phyloP scores from a whole-genome alignment of 2,797 vertebrate genomes.

The Alcedo atthis region DNA sequence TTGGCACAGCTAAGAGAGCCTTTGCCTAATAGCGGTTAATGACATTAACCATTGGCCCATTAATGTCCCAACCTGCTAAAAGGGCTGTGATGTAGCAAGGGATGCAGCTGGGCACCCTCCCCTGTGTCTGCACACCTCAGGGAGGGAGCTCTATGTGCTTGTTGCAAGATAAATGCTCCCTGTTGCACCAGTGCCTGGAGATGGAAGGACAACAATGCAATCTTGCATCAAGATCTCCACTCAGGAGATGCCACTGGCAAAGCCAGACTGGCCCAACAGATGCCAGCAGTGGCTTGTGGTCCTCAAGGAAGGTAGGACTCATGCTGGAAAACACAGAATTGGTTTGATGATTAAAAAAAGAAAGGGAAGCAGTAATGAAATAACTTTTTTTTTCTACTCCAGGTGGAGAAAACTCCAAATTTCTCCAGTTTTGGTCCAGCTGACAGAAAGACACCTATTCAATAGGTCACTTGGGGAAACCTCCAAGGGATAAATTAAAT shows the following conservation, averaged over 20 bases:
- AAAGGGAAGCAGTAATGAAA: not conserved
- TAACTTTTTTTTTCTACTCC: not conserved
- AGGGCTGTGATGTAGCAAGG: not conserved
- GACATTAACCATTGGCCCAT: not conserved
- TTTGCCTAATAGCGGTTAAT: not conserved
- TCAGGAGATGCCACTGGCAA: not conserved
- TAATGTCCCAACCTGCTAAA: not conserved
- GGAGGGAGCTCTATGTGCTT: not conserved
- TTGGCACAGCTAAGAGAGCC: constrained; percentile 36
- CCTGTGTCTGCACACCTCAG: not conserved
- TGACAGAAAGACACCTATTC: not conserved
- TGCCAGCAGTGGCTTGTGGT: not conserved
- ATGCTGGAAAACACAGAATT: not conserved
- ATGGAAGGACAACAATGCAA: not conserved
- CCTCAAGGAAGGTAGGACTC: not conserved
- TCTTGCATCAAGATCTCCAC: not conserved
- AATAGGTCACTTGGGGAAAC: not conserved
- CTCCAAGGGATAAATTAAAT: constrained; percentile 33
- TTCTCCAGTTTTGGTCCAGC: not conserved
- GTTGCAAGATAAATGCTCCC: not conserved
- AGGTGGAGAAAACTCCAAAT: not conserved
- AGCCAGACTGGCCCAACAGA: not conserved
- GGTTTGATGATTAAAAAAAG: not conserved
- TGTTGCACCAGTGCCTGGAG: not conserved
- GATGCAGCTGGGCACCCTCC: not conserved